Evolutionary conservation across 2,888 invertebrate species (phyloP).

Genomic region (Leptogaster cylindrica): DNA sequence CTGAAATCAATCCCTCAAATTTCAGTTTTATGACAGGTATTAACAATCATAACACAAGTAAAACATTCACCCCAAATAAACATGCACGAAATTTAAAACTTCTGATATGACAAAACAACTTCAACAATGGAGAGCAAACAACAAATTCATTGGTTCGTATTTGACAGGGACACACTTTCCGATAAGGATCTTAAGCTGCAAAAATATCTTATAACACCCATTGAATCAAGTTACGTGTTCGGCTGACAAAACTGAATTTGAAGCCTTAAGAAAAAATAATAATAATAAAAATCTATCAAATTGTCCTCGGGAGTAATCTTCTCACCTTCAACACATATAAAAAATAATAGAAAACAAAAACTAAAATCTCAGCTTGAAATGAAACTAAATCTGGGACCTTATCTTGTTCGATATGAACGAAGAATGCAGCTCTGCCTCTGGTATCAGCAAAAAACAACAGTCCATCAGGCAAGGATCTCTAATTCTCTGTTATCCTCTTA

Average conservation of each 20-base stretch:
- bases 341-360: too few relatives aligned
- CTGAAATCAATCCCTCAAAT: too few relatives aligned
- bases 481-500: constrained; percentile 39
- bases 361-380: background rate
- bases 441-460: constrained; percentile 29
- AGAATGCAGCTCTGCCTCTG: background rate
- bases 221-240: background rate
- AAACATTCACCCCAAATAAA: too few relatives aligned
- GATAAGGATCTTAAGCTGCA: constrained; percentile 1
- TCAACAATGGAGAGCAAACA: background rate
- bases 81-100: too few relatives aligned
- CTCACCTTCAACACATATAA: constrained; percentile 8
- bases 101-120: background rate
- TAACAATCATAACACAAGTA: too few relatives aligned
- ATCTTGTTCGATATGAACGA: constrained; percentile 2
- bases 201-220: constrained; percentile 16
- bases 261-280: too few relatives aligned
- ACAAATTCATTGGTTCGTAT: background rate
- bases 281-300: constrained; percentile 1
- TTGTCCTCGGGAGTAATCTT: constrained; percentile 20
- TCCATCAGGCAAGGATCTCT: constrained; percentile 17
- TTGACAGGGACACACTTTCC: background rate
- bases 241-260: background rate
- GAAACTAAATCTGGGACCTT: background rate
- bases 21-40: too few relatives aligned